A percentile compares a stretch with the other conserved stretches of the same genome.
These are phyloP conservation scores for Choloepus hoffmanni DNA, from an alignment of 2,113 vertebrate genomes.

Conservation along the genomic window DNA sequence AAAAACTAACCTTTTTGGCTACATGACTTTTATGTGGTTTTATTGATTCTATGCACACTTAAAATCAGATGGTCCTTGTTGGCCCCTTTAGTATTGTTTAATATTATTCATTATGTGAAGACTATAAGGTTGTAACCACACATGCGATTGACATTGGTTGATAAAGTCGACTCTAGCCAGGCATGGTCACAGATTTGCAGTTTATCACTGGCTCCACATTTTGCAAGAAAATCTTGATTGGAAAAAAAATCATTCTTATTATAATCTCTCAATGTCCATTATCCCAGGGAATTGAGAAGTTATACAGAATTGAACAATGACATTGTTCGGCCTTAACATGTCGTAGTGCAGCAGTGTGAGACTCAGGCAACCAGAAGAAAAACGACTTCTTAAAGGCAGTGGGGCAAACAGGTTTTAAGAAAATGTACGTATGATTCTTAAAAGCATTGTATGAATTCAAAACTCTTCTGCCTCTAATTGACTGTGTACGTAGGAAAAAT, in stretches of 20 bases:
- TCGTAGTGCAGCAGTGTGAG: too few relatives aligned
- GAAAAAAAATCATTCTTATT: neutral
- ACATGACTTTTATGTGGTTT: too few relatives aligned
- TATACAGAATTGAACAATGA: neutral
- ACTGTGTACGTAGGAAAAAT: neutral
- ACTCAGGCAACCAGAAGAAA: neutral
- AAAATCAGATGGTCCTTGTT: neutral
- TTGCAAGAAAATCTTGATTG: slow-evolving; percentile 66
- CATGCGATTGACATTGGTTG: slow-evolving; percentile 38
- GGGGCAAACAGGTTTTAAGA: slow-evolving; percentile 63
- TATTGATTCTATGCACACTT: neutral
- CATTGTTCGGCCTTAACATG: too few relatives aligned
- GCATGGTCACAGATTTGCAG: slow-evolving; percentile 25
- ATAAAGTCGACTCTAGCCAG: slow-evolving; percentile 59
- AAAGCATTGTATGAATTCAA: neutral
- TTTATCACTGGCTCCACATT: slow-evolving; percentile 61
- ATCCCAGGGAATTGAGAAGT: neutral
- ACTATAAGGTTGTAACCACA: neutral
- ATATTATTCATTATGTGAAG: too few relatives aligned
- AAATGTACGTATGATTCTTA: neutral
- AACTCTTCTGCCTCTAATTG: neutral
- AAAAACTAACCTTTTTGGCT: neutral
- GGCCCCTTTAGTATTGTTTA: neutral
- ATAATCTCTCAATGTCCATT: neutral
- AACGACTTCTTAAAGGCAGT: neutral